Percentiles rank a stretch among this genome's conserved stretches.
phyloP scores from a whole-genome alignment of 2,113 vertebrate species.

The Rhynchopsitta pachyrhyncha region DNA sequence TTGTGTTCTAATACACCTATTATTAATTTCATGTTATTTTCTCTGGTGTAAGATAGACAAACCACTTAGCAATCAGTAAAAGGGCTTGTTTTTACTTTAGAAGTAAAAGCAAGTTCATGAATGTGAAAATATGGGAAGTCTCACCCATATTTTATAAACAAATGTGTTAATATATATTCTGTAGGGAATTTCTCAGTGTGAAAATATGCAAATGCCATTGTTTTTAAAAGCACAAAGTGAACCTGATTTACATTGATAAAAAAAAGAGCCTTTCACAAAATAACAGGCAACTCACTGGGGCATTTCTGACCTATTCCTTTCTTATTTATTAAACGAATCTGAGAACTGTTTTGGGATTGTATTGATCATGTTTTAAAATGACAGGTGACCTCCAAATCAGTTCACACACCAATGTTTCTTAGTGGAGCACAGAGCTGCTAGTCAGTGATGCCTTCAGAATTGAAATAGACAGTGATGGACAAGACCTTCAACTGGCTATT shows the following conservation, averaged over 20 bases:
- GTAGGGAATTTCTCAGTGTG: not conserved
- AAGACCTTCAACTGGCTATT: constrained; percentile 52
- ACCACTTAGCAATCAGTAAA: not conserved
- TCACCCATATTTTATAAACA: not conserved
- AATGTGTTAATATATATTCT: not conserved
- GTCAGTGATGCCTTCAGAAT: constrained; percentile 50
- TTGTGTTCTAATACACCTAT: not conserved
- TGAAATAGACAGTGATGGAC: constrained; percentile 68
- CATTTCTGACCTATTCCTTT: constrained; percentile 56
- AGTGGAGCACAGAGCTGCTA: constrained; percentile 14
- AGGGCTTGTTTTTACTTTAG: not conserved
- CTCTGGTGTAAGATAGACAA: not conserved
- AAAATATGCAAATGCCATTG: constrained; percentile 13
- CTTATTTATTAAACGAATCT: constrained; percentile 64
- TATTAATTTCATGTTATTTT: not conserved
- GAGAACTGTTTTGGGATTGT: constrained; percentile 40
- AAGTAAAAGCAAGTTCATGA: not conserved
- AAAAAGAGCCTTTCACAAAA: constrained; percentile 10
- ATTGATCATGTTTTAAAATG: constrained; percentile 72
- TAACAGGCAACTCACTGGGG: constrained; percentile 37
- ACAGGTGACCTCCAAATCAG: constrained; percentile 71
- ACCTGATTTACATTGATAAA: not conserved
- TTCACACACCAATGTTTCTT: constrained; percentile 53
- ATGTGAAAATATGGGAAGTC: not conserved
- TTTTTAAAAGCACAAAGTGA: not conserved